Evolutionary conservation across 2,888 invertebrate genomes (phyloP).

Genomic region (Melinopterus prodromus): DNA sequence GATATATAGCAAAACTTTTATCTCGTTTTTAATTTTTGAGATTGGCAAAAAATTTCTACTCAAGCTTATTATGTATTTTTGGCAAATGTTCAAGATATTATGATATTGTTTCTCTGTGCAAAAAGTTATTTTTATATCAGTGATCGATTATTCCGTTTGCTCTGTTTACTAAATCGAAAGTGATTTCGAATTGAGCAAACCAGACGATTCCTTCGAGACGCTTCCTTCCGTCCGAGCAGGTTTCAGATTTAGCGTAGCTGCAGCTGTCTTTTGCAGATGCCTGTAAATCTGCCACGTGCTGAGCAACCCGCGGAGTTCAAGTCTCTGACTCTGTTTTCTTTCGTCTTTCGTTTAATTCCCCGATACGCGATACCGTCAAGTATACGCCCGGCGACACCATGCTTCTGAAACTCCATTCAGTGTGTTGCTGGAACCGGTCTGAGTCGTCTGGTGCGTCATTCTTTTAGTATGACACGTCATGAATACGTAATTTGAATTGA

Average conservation of each 20-base stretch:
- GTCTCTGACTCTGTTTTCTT: background rate
- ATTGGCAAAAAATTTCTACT: background rate
- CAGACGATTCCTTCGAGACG: background rate
- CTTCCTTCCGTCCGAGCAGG: background rate
- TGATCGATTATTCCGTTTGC: background rate
- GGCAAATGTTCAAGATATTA: background rate
- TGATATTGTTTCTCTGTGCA: background rate
- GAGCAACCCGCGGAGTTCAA: slow-evolving; percentile 10
- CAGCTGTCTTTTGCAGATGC: slow-evolving; percentile 22
- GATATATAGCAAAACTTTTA: too few relatives aligned
- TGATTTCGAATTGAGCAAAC: background rate
- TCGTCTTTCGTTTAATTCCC: background rate
- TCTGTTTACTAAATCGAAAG: background rate
- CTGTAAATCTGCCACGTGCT: slow-evolving; percentile 23
- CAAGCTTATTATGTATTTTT: background rate
- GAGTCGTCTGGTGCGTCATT: background rate
- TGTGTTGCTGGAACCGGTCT: background rate
- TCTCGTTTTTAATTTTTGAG: too few relatives aligned
- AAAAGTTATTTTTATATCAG: background rate
- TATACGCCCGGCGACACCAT: background rate
- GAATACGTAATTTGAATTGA: background rate
- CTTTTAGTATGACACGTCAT: background rate
- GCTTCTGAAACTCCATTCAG: background rate
- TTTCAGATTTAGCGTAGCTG: background rate
- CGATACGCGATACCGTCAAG: background rate